These are phyloP conservation scores for Fragum sueziense DNA, from an alignment of 2,888 invertebrate species.

Conservation along the genomic window DNA sequence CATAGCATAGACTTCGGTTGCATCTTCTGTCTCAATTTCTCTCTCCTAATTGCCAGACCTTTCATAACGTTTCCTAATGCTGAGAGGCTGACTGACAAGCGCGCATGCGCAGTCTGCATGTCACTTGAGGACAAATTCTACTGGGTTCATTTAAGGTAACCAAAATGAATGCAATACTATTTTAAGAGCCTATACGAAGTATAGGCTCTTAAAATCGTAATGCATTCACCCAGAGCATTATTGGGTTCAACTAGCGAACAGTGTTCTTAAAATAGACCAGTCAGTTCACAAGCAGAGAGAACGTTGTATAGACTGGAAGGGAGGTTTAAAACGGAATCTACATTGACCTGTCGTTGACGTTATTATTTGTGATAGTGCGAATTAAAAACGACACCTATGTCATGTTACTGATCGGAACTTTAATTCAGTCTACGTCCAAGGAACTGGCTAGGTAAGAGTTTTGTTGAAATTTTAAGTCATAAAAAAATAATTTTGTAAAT, in stretches of 20 bases:
- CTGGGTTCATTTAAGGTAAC: conserved; percentile 66
- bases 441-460: conserved; percentile 4
- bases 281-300: conserved; percentile 50
- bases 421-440: background rate
- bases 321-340: conserved; percentile 1
- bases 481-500: too few relatives aligned
- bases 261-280: conserved; percentile 55
- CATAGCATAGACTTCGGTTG: too few relatives aligned
- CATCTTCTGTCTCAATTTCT: too few relatives aligned
- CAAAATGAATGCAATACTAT: too few relatives aligned
- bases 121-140: conserved; percentile 61
- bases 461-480: too few relatives aligned
- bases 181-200: too few relatives aligned
- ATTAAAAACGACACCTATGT: conserved; percentile 41
- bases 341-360: conserved; percentile 56
- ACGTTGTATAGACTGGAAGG: conserved; percentile 10
- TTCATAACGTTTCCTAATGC: conserved; percentile 2
- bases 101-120: conserved; percentile 54
- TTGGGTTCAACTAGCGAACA: conserved; percentile 66
- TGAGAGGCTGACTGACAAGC: conserved; percentile 29
- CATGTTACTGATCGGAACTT: conserved; percentile 26
- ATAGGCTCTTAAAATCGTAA: too few relatives aligned
- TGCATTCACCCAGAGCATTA: too few relatives aligned
- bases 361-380: conserved; percentile 7
- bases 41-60: background rate